These are phyloP conservation scores for Enteromius paludinosus DNA, from an alignment of 2,797 vertebrate species.

Conservation along the genomic window DNA sequence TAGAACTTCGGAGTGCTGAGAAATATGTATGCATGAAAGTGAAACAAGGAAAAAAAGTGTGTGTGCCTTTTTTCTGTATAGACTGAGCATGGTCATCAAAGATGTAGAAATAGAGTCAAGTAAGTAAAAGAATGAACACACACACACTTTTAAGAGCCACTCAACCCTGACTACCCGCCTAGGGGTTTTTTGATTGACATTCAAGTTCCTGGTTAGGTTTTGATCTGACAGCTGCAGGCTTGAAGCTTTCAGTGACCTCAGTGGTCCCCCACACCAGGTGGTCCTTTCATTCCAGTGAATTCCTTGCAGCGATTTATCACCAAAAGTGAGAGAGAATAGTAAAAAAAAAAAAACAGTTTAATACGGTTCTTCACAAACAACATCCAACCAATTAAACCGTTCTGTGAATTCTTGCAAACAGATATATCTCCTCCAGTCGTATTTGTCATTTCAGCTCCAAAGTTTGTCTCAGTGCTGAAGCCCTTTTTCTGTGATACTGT, in stretches of 20 bases:
- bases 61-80: not conserved
- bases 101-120: not conserved
- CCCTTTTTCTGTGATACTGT: conserved; percentile 41
- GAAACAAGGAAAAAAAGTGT: not conserved
- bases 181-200: not conserved
- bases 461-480: conserved; percentile 5
- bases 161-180: not conserved
- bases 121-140: not conserved
- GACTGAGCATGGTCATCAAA: conserved; percentile 13
- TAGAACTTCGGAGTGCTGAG: not conserved
- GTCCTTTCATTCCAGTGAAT: conserved; percentile 8
- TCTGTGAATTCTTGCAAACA: conserved; percentile 20
- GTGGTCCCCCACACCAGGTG: conserved; percentile 33
- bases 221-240: conserved; percentile 32
- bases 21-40: not conserved
- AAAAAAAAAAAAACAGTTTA: conserved; percentile 6
- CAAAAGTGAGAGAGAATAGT: conserved; percentile 2
- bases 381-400: conserved; percentile 26
- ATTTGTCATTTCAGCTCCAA: conserved; percentile 24
- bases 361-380: not conserved
- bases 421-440: conserved; percentile 21
- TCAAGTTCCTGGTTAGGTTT: conserved; percentile 33
- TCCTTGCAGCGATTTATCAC: conserved; percentile 14
- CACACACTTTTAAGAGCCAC: not conserved
- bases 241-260: conserved; percentile 24